Percentiles rank a stretch among this genome's conserved stretches.
These are phyloP conservation scores for Romanomermis culicivorax DNA, from an alignment of 2,888 invertebrate genomes.

Conservation along the genomic window DNA sequence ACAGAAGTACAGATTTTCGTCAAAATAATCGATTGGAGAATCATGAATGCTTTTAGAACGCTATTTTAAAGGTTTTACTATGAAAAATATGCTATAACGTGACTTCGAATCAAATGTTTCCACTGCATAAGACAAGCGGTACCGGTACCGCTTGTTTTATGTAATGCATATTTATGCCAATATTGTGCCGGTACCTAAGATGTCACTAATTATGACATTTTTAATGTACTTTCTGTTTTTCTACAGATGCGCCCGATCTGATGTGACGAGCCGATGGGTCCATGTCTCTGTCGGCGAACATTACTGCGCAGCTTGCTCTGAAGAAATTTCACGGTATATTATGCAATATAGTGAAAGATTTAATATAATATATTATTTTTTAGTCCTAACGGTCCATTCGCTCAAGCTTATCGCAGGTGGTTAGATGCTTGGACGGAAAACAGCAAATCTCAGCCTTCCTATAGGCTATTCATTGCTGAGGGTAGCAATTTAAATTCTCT, in stretches of 20 bases:
- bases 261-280: conserved; percentile 31
- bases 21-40: too few species aligned
- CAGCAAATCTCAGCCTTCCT: conserved; percentile 6
- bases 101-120: too few species aligned
- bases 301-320: conserved; percentile 33
- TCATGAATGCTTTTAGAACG: too few species aligned
- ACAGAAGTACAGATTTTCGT: too few species aligned
- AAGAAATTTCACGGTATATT: conserved; percentile 27
- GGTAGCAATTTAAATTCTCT: conserved; percentile 29
- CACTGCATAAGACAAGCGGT: too few species aligned
- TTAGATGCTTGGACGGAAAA: neutral
- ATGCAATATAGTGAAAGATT: conserved; percentile 4
- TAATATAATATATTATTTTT: conserved; percentile 3
- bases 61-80: too few species aligned
- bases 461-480: conserved; percentile 10
- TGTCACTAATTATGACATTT: too few species aligned
- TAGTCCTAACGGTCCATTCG: neutral
- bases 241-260: conserved; percentile 25
- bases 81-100: too few species aligned
- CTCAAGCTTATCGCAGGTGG: conserved; percentile 3
- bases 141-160: too few species aligned
- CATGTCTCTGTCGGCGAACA: conserved; percentile 32
- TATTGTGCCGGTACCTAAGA: too few species aligned
- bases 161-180: too few species aligned
- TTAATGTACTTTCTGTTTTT: too few species aligned